Evolutionary conservation across 2,797 vertebrate genomes (phyloP), one percentile per base, ranked within the genome.

Genomic region (Chiroxiphia lanceolata): DNA sequence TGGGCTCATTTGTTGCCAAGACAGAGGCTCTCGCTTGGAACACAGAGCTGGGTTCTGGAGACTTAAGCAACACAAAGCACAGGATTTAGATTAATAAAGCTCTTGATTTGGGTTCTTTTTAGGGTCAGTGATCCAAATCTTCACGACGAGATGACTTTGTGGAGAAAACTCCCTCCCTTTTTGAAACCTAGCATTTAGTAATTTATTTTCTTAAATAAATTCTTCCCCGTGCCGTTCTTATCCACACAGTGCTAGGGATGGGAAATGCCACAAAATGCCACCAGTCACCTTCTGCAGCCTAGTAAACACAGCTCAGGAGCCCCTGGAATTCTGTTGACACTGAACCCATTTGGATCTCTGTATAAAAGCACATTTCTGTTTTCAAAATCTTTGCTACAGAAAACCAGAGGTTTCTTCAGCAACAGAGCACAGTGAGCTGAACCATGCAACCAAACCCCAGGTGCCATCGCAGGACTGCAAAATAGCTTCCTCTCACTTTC

Each of bases 1-100:
- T 90, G 83, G 93, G 75, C 57, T 88, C 68, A 18, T 79, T 48
- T 84, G 78, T 84, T 87, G 92, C 74, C 72, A 84, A 90, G 90
- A 74, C 45, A 65, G 81, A 82, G 83, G 83, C 44, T 64, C 44
- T 26, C 3, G 1, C 26, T 87, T 78, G 47, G 31, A 82, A 76
- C 83, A 45, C 1, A 0, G 47, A 82, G 83, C 60, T 2, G 1
- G 48, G 38, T 36, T 68, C 77, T 76, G 83, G 50, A 90, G 69
- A 64, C 74, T 56, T 50, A 47, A 79, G 67, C 64, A 42, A 70
- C 36, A 87, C 47, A 63, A 79, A 74, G 59, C 17, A 34, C 2
- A 26, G 54, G 53, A 76, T 74, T 80, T 74, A 60, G 72, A 72
- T 72, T 83, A 85, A 87, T 74, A 94, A 79, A 82, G 13, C 61